phyloP scores from a whole-genome alignment of 2,113 vertebrate species.

The Cygnus atratus region DNA sequence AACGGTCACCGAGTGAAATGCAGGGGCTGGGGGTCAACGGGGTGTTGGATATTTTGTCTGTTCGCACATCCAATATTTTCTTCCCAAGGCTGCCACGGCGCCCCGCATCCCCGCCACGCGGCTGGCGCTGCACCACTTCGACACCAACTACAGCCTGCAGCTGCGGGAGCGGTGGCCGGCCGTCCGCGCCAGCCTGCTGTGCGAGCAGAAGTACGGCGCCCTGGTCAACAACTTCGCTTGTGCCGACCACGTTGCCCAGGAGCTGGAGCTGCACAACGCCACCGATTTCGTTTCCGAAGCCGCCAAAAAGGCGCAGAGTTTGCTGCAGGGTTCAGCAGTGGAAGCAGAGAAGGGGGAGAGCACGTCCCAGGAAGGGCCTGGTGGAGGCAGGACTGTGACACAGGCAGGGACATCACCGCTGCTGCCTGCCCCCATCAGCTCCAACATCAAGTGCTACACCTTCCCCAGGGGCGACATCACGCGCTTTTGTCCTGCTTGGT shows the following conservation, averaged over 20 bases:
- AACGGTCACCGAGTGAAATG: rapidly evolving
- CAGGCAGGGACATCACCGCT: neutral
- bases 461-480: conserved; percentile 87
- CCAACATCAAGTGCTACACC: conserved; percentile 88
- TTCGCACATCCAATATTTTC: neutral
- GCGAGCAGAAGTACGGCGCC: conserved; percentile 91
- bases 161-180: conserved; percentile 88
- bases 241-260: neutral
- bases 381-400: neutral
- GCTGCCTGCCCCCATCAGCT: conserved; percentile 15
- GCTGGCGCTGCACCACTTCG: conserved; percentile 88
- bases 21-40: rapidly evolving
- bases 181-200: conserved; percentile 82
- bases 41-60: rapidly evolving
- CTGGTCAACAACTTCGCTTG: conserved; percentile 87
- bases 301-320: rapidly evolving
- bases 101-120: conserved; percentile 71
- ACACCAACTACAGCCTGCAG: conserved; percentile 80
- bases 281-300: conserved; percentile 79
- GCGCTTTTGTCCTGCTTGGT: conserved; percentile 88
- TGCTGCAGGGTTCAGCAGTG: rapidly evolving
- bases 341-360: neutral
- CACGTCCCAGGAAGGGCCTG: neutral
- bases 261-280: conserved; percentile 77
- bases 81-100: conserved; percentile 80